These are phyloP conservation scores for Koerneria pararmatus DNA, from an alignment of 2,888 invertebrate species.

Conservation along the genomic window DNA sequence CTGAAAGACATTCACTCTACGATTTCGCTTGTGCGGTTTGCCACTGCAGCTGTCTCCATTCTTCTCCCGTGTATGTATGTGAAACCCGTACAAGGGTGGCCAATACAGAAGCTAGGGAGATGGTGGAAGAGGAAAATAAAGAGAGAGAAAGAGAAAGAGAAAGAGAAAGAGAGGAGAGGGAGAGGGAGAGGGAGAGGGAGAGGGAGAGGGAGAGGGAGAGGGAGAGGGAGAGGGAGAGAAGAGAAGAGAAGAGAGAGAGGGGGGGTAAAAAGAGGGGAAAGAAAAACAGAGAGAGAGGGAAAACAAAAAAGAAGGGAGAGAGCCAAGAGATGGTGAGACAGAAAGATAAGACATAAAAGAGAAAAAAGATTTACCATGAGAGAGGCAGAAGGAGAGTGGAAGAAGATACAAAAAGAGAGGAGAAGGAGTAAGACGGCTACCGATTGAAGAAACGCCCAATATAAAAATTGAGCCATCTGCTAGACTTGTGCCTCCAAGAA, in stretches of 20 bases:
- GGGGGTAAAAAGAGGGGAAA: neutral
- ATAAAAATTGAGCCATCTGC: too few relatives aligned
- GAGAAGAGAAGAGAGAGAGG: neutral
- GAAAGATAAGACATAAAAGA: conserved; percentile 8
- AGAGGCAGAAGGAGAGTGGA: neutral
- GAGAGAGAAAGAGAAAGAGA: conserved; percentile 3
- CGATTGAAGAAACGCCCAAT: too few relatives aligned
- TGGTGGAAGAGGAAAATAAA: neutral
- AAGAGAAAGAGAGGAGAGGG: neutral
- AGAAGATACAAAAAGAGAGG: neutral
- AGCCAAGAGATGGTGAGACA: neutral
- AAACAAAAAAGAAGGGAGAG: neutral
- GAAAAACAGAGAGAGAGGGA: conserved; percentile 9
- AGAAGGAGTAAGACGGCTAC: neutral
- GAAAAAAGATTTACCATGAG: too few relatives aligned
- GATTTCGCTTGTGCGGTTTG: too few relatives aligned
- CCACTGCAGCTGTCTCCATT: too few relatives aligned
- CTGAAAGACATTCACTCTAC: too few relatives aligned
- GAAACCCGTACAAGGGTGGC: too few relatives aligned
- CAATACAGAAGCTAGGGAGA: too few relatives aligned
- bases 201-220: neutral
- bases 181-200: neutral
- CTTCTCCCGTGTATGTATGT: too few relatives aligned
- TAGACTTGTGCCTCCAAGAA: too few relatives aligned
- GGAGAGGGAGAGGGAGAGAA: neutral